These are phyloP conservation scores for Rhabdophis nuchalis DNA, from an alignment of 2,797 vertebrate species.

Conservation along the genomic window DNA sequence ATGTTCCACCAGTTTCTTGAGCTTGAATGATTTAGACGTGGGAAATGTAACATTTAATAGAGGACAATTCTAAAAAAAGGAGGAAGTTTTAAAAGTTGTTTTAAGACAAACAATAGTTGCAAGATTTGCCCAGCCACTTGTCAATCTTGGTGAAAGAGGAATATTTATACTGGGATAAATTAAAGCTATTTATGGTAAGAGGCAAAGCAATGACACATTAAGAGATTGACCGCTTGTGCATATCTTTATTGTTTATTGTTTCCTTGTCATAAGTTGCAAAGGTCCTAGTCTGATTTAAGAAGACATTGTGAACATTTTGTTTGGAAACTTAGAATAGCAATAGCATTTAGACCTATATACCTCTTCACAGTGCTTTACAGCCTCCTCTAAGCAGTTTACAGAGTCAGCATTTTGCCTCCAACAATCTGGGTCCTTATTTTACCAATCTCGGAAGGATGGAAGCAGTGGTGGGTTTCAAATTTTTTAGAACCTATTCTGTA, in stretches of 20 bases:
- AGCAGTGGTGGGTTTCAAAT: too few relatives aligned
- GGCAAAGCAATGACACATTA: background rate
- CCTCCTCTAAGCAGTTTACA: background rate
- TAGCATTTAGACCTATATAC: background rate
- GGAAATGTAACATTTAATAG: background rate
- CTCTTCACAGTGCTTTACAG: background rate
- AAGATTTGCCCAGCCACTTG: background rate
- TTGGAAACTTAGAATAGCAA: background rate
- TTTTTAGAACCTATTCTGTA: too few relatives aligned
- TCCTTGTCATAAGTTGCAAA: background rate
- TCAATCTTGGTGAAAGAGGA: background rate
- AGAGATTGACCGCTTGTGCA: background rate
- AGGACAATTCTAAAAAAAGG: background rate
- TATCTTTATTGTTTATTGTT: background rate
- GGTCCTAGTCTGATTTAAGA: background rate
- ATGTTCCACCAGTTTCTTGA: background rate
- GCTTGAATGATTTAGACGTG: background rate
- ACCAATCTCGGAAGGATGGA: background rate
- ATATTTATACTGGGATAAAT: background rate
- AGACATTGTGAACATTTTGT: background rate
- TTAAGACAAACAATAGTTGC: background rate
- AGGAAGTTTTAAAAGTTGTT: background rate
- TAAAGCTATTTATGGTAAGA: background rate
- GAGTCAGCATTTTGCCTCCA: background rate
- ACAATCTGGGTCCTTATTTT: background rate